These are phyloP conservation scores for Phainopepla nitens DNA, from an alignment of 2,113 vertebrate species.

Conservation along the genomic window DNA sequence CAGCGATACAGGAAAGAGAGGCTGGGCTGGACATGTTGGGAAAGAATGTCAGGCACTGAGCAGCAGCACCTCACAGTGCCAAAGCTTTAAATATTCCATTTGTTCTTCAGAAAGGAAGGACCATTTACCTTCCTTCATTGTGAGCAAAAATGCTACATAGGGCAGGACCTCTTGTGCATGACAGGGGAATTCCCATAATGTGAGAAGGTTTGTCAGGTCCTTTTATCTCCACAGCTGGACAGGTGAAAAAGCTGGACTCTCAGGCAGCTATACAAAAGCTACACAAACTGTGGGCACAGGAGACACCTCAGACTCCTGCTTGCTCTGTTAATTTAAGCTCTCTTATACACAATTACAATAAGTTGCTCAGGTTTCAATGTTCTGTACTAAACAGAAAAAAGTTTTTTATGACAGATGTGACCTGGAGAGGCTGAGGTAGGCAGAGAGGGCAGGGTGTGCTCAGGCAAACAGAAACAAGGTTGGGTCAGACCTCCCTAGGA, in stretches of 20 bases:
- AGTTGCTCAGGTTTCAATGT: not conserved
- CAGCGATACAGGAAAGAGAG: not conserved
- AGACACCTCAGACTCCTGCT: not conserved
- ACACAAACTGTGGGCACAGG: not conserved
- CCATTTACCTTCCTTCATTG: not conserved
- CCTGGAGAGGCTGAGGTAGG: not conserved
- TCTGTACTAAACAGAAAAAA: not conserved
- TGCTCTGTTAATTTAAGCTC: not conserved
- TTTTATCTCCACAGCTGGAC: not conserved
- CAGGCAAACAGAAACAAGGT: not conserved
- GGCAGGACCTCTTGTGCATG: not conserved
- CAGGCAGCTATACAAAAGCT: not conserved
- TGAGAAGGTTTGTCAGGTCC: not conserved
- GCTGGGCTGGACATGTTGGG: not conserved
- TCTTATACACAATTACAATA: not conserved
- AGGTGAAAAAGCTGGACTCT: not conserved
- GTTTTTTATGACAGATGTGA: not conserved
- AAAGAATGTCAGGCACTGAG: not conserved
- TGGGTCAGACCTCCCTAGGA: not conserved
- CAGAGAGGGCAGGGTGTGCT: not conserved
- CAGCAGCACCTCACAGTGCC: not conserved
- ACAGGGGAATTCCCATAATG: not conserved
- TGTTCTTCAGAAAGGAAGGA: not conserved
- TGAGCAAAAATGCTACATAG: accelerated
- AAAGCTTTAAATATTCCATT: not conserved